Percentiles rank a stretch among this genome's conserved stretches.
phyloP scores from a whole-genome alignment of 2,888 invertebrate species.

The Dicycla oo region DNA sequence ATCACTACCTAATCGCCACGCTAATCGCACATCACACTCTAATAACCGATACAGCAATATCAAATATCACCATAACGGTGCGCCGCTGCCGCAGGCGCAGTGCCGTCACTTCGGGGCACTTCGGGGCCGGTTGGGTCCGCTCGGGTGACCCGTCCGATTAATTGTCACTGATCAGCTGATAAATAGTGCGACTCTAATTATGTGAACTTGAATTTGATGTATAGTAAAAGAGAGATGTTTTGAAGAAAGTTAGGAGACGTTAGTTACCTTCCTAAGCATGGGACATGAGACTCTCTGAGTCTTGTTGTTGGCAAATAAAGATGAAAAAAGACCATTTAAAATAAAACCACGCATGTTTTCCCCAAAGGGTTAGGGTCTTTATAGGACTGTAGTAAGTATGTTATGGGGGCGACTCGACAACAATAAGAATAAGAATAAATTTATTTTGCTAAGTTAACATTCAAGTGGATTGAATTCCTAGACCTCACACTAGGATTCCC shows the following conservation, averaged over 20 bases:
- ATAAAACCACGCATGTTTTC: background rate
- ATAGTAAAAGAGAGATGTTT: background rate
- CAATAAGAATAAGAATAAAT: no score
- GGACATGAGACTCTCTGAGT: no score
- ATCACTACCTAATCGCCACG: conserved; percentile 24
- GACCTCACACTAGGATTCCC: no score
- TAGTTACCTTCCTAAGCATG: no score
- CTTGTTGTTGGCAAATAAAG: background rate
- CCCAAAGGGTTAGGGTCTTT: background rate
- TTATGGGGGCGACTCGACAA: no score
- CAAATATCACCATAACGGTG: conserved; percentile 58
- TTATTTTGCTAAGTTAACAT: no score
- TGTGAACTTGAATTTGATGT: conserved; percentile 71
- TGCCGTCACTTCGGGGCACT: conserved; percentile 62
- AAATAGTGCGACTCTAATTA: conserved; percentile 60
- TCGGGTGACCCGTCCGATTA: conserved; percentile 69
- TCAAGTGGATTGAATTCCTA: no score
- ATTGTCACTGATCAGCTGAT: conserved; percentile 68
- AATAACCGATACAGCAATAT: conserved; percentile 42
- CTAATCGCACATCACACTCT: conserved; percentile 48
- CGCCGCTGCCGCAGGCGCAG: conserved; percentile 18
- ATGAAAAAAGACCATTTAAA: background rate
- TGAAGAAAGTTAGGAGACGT: background rate
- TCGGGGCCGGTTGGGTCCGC: conserved; percentile 66
- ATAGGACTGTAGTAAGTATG: no score